Conservation (phyloP, 1,140 invertebrate species). For the Saxidomus purpurata region DNA sequence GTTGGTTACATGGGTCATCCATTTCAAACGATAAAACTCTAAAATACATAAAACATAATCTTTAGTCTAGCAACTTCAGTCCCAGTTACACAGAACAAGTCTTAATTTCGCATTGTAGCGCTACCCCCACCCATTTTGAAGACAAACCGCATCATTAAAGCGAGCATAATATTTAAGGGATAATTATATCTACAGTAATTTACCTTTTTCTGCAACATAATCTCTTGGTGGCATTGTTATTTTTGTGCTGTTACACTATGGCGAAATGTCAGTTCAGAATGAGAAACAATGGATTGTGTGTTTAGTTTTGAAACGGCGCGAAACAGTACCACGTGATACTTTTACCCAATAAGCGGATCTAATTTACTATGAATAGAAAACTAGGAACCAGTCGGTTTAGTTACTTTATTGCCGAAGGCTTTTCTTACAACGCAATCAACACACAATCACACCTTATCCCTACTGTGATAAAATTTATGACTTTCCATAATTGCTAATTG, state of each 20-base stretch:
- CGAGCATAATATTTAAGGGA: not conserved
- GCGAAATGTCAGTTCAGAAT: slow-evolving; percentile 33
- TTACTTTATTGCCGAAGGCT: not conserved
- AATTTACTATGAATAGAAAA: no score
- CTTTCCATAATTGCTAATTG: no score
- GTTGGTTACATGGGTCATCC: no score
- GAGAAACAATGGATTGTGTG: slow-evolving; percentile 7
- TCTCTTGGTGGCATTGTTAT: slow-evolving; percentile 84
- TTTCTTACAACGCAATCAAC: not conserved
- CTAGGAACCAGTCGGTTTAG: not conserved
- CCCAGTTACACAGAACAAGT: no score
- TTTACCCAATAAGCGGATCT: not conserved
- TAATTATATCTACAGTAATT: not conserved
- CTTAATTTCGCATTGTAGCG: no score
- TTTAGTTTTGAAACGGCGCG: slow-evolving; percentile 71
- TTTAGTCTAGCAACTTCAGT: no score
- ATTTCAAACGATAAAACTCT: no score
- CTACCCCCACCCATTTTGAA: no score
- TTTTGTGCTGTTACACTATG: slow-evolving; percentile 62
- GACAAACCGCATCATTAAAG: no score
- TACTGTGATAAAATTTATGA: not conserved
- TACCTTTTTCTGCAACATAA: slow-evolving; percentile 86
- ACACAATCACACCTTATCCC: not conserved
- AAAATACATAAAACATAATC: no score
- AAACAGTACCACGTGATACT: slow-evolving; percentile 71